phyloP scores from a whole-genome alignment of 2,113 vertebrate species.

The Syngnathus typhle region DNA sequence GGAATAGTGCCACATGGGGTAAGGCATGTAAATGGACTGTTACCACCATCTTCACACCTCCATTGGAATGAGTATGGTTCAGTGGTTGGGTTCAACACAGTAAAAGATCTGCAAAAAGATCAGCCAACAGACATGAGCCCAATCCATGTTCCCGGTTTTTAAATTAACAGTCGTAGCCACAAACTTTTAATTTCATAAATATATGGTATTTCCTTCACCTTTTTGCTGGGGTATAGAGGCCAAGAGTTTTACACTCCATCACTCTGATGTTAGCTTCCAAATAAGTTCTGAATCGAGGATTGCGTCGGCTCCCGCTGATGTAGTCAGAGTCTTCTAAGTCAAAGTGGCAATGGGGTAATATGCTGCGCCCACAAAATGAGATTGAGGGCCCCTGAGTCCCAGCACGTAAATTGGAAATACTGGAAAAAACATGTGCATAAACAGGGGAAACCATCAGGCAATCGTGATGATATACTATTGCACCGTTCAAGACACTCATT shows the following conservation, averaged over 20 bases:
- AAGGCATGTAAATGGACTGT: conserved; percentile 75
- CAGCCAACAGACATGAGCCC: not conserved
- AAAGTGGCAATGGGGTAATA: conserved; percentile 78
- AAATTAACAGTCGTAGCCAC: not conserved
- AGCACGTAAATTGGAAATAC: conserved; percentile 77
- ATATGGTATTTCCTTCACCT: conserved; percentile 56
- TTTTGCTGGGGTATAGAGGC: conserved; percentile 56
- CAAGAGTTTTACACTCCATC: conserved; percentile 75
- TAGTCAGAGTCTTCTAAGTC: conserved; percentile 83
- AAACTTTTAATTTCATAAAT: not conserved
- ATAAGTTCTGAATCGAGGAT: conserved; percentile 45
- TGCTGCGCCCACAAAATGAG: conserved; percentile 68
- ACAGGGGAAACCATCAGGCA: not conserved
- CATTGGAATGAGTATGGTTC: conserved; percentile 77
- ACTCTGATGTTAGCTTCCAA: conserved; percentile 73
- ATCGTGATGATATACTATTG: not conserved
- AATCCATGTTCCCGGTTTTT: not conserved
- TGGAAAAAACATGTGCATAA: conserved; percentile 41
- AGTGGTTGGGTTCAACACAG: conserved; percentile 79
- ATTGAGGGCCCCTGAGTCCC: conserved; percentile 62
- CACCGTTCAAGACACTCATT: not conserved
- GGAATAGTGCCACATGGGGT: conserved; percentile 68
- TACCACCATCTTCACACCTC: conserved; percentile 70
- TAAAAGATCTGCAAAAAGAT: conserved; percentile 71
- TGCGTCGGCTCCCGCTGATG: conserved; percentile 54